Percentiles rank a stretch among this genome's conserved stretches.
These are phyloP conservation scores for Drosophila neonasuta DNA, from an alignment of 2,888 invertebrate species.

Conservation along the genomic window DNA sequence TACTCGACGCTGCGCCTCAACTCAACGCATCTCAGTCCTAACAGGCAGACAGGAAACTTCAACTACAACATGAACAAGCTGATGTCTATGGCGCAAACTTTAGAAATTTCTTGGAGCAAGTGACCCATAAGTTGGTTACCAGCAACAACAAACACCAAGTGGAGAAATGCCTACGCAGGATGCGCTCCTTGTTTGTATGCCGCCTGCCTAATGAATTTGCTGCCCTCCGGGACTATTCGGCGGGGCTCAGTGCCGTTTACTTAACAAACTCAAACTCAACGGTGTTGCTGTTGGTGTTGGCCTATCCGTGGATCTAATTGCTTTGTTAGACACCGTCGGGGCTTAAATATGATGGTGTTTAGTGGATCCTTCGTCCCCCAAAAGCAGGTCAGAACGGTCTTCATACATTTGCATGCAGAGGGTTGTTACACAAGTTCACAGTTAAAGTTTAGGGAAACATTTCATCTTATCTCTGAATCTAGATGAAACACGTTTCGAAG, in stretches of 20 bases:
- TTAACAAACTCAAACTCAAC: constrained; percentile 64
- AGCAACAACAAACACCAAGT: constrained; percentile 35
- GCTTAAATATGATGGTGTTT: constrained; percentile 64
- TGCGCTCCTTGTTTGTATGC: constrained; percentile 29
- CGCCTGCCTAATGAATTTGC: constrained; percentile 67
- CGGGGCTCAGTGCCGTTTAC: constrained; percentile 55
- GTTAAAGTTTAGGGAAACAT: constrained; percentile 2
- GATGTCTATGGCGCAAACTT: constrained; percentile 60
- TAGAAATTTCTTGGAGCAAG: constrained; percentile 58
- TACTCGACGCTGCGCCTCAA: background rate
- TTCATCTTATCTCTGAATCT: background rate
- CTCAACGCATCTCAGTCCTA: constrained; percentile 15
- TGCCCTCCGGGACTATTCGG: constrained; percentile 44
- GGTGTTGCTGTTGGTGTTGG: constrained; percentile 42
- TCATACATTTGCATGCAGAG: constrained; percentile 4
- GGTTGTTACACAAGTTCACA: constrained; percentile 27
- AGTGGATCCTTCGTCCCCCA: background rate
- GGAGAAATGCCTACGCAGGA: constrained; percentile 41
- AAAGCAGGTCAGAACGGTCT: background rate
- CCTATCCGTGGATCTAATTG: constrained; percentile 68
- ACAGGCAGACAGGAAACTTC: constrained; percentile 49
- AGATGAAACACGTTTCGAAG: background rate
- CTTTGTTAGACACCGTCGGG: constrained; percentile 70
- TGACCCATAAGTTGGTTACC: constrained; percentile 66
- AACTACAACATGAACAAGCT: constrained; percentile 48